Evolutionary conservation across 2,113 vertebrate genomes (phyloP), one percentile per base, ranked within the genome.

Genomic region (Emberiza fucata): DNA sequence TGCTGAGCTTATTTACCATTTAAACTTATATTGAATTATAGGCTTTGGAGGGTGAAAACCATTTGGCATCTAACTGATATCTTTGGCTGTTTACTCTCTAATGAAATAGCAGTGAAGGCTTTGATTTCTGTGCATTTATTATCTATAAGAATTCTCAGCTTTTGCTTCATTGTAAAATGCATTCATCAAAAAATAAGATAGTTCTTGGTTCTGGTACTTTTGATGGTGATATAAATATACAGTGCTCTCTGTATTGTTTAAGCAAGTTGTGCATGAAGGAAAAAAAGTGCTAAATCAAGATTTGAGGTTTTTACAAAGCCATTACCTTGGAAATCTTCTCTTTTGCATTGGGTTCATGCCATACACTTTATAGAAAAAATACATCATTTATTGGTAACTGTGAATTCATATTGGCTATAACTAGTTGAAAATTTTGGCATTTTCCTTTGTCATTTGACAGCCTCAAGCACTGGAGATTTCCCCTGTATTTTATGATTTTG

Each of bases 301-400:
- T 50, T n/a, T 71, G 70, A 63, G 16, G 24, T 71, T 95, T 96
- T 86, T 93, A 51, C 14, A 8, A 61, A 92, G 70, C 70, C 22
- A 64, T 91, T 70, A 59, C 33, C n/a, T 54, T 4, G 3, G 21
- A 39, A 21, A 33, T 77, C 59, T 57, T 95, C 70, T 93, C 50
- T 85, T 19, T 22, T 82, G 13, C 90, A 68, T 59, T 84, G 70
- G 28, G 29, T 83, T 96, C 57, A 24, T 90, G 59, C 78, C 28
- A 71, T 93, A 64, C 8, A n/a, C 85, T 89, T 92, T 64, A 73
- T 50, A 82, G 83, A 70, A 92, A 92, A 96, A 95, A 82, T 44
- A 22, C 7, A 31, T 76, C 1, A 69, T 83, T 83, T 95, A 79
- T 75, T 87, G 71, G 19, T 94, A 71, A 57, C 23, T 45, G 7